Percentiles rank a stretch among this genome's conserved stretches.
These are phyloP conservation scores for Gastrophysa polygoni DNA, from an alignment of 2,888 invertebrate genomes.

Conservation along the genomic window DNA sequence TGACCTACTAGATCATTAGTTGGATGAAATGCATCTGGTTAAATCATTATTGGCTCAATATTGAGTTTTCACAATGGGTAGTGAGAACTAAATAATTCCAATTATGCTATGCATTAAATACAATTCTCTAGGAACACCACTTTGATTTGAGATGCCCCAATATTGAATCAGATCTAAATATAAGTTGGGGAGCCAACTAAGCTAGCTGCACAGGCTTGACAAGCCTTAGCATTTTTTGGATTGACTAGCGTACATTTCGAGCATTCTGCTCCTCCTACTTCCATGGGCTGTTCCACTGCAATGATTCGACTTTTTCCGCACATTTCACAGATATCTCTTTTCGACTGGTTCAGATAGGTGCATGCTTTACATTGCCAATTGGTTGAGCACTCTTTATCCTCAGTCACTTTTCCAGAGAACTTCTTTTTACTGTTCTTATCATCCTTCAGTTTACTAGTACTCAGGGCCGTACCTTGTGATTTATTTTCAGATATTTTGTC, in stretches of 20 bases:
- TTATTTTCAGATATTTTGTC: conserved; percentile 56
- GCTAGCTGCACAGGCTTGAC: conserved; percentile 72
- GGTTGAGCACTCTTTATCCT: conserved; percentile 10
- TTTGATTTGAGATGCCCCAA: no score
- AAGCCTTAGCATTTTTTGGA: conserved; percentile 66
- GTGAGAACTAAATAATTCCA: no score
- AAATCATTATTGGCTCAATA: no score
- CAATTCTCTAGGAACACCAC: no score
- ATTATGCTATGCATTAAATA: no score
- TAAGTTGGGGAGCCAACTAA: conserved; percentile 79
- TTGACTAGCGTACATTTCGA: conserved; percentile 79
- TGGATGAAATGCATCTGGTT: no score
- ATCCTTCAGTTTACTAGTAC: conserved; percentile 33
- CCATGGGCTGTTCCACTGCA: conserved; percentile 63
- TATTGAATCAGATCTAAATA: conserved; percentile 59
- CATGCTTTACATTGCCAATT: conserved; percentile 76
- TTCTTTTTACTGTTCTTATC: conserved; percentile 31
- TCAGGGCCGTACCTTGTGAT: conserved; percentile 47
- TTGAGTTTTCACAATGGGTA: no score
- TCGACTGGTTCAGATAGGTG: conserved; percentile 68
- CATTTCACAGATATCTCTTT: conserved; percentile 72
- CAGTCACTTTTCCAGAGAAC: conserved; percentile 15
- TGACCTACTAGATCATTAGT: no score
- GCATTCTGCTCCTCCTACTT: conserved; percentile 77
- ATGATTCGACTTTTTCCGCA: conserved; percentile 65